Percentiles rank a stretch among this genome's conserved stretches.
These are phyloP conservation scores for Octodon degus DNA, from an alignment of 2,113 vertebrate species.

Conservation along the genomic window DNA sequence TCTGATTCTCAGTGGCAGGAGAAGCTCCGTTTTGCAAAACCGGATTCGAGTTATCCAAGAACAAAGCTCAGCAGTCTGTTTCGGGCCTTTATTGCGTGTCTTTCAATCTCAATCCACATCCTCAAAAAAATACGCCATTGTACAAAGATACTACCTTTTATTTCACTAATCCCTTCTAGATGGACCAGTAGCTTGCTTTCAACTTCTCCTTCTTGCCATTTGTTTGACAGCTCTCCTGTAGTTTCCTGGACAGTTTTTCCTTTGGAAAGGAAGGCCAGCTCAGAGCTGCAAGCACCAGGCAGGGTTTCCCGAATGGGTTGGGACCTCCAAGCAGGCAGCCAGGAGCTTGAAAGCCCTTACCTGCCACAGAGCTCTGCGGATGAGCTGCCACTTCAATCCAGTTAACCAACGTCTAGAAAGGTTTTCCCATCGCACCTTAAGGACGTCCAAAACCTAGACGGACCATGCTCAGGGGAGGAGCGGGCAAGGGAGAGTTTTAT, in stretches of 20 bases:
- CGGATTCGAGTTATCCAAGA: background rate
- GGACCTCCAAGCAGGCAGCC: background rate
- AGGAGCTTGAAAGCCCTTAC: background rate
- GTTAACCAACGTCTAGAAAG: background rate
- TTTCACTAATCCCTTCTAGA: background rate
- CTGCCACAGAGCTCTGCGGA: background rate
- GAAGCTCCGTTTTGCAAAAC: conserved; percentile 18
- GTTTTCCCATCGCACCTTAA: background rate
- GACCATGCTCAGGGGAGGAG: background rate
- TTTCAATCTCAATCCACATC: background rate
- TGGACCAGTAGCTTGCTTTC: background rate
- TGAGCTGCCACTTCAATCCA: background rate
- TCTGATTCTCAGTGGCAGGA: background rate
- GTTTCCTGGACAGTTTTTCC: background rate
- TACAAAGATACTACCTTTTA: background rate
- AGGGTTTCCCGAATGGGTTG: background rate
- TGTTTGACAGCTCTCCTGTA: background rate
- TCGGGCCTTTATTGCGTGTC: background rate
- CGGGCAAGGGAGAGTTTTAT: background rate
- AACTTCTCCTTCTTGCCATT: background rate
- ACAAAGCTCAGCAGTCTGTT: background rate
- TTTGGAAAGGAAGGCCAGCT: background rate
- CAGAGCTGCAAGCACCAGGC: background rate
- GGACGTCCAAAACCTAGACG: background rate
- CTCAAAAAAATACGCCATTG: background rate